Evolutionary conservation across 2,113 vertebrate genomes (phyloP).

Genomic region (Crotalus helleri): DNA sequence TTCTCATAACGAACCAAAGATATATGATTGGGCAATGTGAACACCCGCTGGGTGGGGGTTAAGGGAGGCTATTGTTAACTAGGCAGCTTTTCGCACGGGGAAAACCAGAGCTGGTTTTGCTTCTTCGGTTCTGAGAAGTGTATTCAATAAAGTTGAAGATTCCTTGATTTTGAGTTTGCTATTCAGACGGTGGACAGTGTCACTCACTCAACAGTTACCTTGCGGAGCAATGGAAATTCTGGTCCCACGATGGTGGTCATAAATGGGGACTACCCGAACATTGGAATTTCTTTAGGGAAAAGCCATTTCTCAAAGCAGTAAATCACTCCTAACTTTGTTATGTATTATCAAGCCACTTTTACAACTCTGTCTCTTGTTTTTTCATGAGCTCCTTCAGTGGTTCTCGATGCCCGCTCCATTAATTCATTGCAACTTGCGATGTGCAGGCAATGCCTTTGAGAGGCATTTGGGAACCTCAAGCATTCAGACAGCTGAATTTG

Average conservation of each 20-base stretch:
- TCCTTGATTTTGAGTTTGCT: too few species aligned
- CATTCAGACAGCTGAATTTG: neutral
- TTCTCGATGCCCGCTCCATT: neutral
- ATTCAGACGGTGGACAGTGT: too few species aligned
- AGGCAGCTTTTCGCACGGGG: too few species aligned
- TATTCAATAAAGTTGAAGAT: too few species aligned
- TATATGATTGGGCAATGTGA: too few species aligned
- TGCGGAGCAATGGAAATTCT: neutral
- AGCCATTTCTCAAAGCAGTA: neutral
- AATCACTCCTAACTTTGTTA: neutral
- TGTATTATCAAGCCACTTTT: neutral
- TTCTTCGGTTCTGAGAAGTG: too few species aligned
- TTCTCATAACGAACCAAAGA: too few species aligned
- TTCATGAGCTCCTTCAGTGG: neutral
- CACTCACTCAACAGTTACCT: too few species aligned
- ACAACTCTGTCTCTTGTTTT: neutral
- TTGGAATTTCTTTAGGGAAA: neutral
- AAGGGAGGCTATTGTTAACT: too few species aligned
- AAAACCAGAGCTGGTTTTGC: too few species aligned
- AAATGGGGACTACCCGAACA: neutral
- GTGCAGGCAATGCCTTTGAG: neutral
- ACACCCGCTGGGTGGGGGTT: too few species aligned
- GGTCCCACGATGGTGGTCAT: neutral
- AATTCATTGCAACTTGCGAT: neutral
- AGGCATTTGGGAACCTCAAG: neutral